Conservation (phyloP, 2,888 invertebrate genomes). For the Pammene fasciana region DNA sequence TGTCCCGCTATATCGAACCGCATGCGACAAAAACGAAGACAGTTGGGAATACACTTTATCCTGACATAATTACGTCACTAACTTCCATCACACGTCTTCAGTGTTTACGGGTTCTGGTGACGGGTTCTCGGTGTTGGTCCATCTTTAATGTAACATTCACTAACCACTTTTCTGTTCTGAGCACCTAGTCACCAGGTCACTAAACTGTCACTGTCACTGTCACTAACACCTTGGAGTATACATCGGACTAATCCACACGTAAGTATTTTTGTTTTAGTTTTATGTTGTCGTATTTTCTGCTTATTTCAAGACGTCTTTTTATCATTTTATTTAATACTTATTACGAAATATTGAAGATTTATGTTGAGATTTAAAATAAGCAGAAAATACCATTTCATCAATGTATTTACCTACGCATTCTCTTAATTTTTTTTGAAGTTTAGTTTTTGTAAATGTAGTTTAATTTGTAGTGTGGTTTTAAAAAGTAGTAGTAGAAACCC, state of each 20-base stretch:
- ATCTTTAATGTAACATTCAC: constrained; percentile 53
- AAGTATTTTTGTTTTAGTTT: constrained; percentile 25
- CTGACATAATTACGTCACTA: too few relatives aligned
- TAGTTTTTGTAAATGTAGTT: background rate
- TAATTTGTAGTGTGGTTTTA: too few relatives aligned
- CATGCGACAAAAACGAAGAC: too few relatives aligned
- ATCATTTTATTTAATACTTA: background rate
- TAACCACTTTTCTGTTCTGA: constrained; percentile 77
- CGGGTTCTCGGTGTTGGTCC: constrained; percentile 66
- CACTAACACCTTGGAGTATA: constrained; percentile 55
- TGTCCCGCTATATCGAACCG: too few relatives aligned
- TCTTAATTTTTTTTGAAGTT: background rate
- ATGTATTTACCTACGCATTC: background rate
- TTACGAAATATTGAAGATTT: background rate
- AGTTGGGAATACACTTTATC: too few relatives aligned
- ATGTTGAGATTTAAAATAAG: background rate
- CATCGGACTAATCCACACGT: constrained; percentile 20
- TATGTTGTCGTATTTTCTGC: constrained; percentile 5
- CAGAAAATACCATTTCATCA: background rate
- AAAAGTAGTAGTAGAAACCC: too few relatives aligned
- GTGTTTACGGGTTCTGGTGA: constrained; percentile 46
- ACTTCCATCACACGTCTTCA: too few relatives aligned
- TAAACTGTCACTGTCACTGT: constrained; percentile 49
- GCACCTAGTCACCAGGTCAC: constrained; percentile 74
- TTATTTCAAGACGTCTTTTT: background rate